A percentile compares a stretch with the other conserved stretches of the same genome.
Evolutionary conservation across 2,113 vertebrate species (phyloP).

Genomic region (Xerus inauris): DNA sequence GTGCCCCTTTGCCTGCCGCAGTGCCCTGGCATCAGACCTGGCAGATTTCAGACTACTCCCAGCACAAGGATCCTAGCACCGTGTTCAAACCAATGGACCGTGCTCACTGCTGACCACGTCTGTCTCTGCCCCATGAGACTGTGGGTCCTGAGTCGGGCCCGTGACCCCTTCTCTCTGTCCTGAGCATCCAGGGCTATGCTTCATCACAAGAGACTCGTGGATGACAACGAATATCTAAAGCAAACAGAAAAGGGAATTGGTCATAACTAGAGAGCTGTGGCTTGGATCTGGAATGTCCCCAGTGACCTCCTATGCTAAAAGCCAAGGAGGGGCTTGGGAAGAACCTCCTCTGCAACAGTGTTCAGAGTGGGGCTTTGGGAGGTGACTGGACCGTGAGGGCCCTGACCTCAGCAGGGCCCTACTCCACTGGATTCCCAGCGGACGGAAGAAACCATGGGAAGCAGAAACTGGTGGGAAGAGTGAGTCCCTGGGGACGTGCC

Average conservation of each 20-base stretch:
- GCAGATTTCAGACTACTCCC: neutral
- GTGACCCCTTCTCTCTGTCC: neutral
- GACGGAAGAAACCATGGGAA: neutral
- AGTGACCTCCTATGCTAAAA: neutral
- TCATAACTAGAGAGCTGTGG: neutral
- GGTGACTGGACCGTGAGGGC: neutral
- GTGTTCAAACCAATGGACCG: accelerated
- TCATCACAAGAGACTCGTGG: neutral
- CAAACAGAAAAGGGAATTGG: neutral
- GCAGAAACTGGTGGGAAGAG: neutral
- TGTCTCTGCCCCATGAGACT: no score
- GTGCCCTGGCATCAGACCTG: neutral
- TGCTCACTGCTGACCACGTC: accelerated
- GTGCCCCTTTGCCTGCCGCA: no score
- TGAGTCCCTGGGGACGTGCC: no score
- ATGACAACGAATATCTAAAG: neutral
- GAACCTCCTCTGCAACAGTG: neutral
- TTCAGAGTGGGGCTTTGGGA: neutral
- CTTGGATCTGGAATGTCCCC: no score
- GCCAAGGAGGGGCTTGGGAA: no score
- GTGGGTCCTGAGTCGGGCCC: accelerated
- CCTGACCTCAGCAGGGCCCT: no score
- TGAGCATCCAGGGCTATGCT: neutral
- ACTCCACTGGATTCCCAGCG: neutral
- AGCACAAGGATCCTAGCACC: accelerated